phyloP scores from a whole-genome alignment of 2,797 vertebrate genomes.

The Sus cebifrons region DNA sequence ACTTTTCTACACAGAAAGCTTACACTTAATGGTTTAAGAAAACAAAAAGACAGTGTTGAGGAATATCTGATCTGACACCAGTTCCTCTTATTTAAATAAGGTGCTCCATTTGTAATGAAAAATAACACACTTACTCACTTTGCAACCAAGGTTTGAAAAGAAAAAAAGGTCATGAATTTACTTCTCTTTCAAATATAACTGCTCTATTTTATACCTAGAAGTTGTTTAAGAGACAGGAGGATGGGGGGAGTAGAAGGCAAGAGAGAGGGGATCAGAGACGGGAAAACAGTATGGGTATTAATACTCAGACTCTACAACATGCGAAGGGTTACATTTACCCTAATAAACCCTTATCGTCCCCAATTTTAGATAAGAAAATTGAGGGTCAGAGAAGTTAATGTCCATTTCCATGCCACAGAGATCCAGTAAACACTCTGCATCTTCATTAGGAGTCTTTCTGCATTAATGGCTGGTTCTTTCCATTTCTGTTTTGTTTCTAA shows the following conservation, averaged over 20 bases:
- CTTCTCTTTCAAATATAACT: slow-evolving; percentile 44
- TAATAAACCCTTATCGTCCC: neutral
- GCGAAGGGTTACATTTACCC: neutral
- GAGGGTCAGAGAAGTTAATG: slow-evolving; percentile 8
- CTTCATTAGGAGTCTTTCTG: neutral
- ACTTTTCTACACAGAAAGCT: slow-evolving; percentile 37
- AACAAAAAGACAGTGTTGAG: neutral
- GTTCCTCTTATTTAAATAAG: slow-evolving; percentile 39
- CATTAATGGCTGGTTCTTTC: neutral
- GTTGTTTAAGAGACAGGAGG: neutral
- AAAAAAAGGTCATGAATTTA: neutral
- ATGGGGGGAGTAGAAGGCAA: neutral
- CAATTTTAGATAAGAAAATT: slow-evolving; percentile 35
- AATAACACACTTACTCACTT: slow-evolving; percentile 36
- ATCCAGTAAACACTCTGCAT: neutral
- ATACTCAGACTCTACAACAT: slow-evolving; percentile 1
- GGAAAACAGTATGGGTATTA: neutral
- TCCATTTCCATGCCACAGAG: slow-evolving; percentile 7
- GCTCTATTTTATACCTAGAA: slow-evolving; percentile 38
- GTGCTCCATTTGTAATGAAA: slow-evolving; percentile 2
- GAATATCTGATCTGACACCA: neutral
- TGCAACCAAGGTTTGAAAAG: slow-evolving; percentile 55
- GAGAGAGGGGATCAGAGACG: neutral
- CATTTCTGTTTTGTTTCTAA: slow-evolving; percentile 59
- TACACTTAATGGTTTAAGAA: neutral